These are phyloP conservation scores for Brenthis hecate DNA, from an alignment of 2,888 invertebrate species.

Conservation along the genomic window DNA sequence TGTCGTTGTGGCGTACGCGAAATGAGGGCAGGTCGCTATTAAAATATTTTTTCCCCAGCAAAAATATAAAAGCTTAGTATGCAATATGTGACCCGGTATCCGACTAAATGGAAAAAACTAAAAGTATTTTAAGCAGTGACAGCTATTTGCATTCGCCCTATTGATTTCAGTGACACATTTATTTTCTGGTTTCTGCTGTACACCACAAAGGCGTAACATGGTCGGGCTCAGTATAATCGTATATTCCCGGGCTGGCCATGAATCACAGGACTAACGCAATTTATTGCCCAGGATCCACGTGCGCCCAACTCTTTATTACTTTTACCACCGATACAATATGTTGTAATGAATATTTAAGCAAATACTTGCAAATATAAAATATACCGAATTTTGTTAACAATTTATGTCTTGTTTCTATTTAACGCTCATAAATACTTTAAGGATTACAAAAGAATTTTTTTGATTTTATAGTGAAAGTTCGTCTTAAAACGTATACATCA, in stretches of 20 bases:
- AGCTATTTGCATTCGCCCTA: conserved; percentile 5
- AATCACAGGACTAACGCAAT: conserved; percentile 38
- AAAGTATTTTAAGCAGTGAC: conserved; percentile 6
- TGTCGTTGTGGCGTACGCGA: background rate
- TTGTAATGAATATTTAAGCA: conserved; percentile 37
- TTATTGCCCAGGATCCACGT: conserved; percentile 37
- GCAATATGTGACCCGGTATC: background rate
- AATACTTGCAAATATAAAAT: conserved; percentile 15
- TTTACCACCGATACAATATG: conserved; percentile 34
- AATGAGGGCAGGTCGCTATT: conserved; percentile 1
- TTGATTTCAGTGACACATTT: conserved; percentile 21
- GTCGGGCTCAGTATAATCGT: conserved; percentile 34
- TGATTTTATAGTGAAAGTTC: too few species aligned
- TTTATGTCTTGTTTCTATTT: background rate
- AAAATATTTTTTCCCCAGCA: background rate
- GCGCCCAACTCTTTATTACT: conserved; percentile 40
- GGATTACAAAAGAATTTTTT: too few species aligned
- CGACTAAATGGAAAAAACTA: background rate
- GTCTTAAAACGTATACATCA: too few species aligned
- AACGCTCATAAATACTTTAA: too few species aligned
- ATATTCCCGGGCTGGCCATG: conserved; percentile 37
- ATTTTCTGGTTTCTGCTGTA: conserved; percentile 18
- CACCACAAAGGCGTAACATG: conserved; percentile 32
- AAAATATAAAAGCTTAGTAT: background rate
- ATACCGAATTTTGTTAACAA: background rate